These are phyloP conservation scores for Dione juno DNA, from an alignment of 2,888 invertebrate genomes.

Conservation along the genomic window DNA sequence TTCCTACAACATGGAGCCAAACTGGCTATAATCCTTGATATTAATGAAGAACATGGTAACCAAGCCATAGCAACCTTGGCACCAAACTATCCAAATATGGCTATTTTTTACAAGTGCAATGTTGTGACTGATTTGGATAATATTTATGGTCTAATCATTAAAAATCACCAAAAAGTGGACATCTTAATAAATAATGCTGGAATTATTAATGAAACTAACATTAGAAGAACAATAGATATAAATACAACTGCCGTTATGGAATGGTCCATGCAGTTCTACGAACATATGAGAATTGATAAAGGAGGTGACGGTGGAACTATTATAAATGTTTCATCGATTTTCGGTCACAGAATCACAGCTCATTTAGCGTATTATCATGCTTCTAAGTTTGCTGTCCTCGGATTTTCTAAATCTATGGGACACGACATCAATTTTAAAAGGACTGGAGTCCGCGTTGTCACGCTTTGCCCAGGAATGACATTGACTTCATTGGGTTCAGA, in stretches of 20 bases:
- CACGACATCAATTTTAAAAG: slow-evolving; percentile 63
- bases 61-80: slow-evolving; percentile 47
- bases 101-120: slow-evolving; percentile 72
- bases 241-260: slow-evolving; percentile 58
- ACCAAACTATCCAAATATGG: slow-evolving; percentile 66
- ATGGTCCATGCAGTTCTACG: slow-evolving; percentile 74
- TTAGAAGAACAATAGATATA: slow-evolving; percentile 52
- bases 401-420: slow-evolving; percentile 71
- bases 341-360: slow-evolving; percentile 74
- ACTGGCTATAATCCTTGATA: slow-evolving; percentile 44
- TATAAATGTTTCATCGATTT: slow-evolving; percentile 84
- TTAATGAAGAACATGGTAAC: slow-evolving; percentile 44
- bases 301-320: slow-evolving; percentile 83
- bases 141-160: slow-evolving; percentile 56
- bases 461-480: slow-evolving; percentile 73
- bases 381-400: slow-evolving; percentile 80
- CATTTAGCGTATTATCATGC: slow-evolving; percentile 81
- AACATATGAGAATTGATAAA: slow-evolving; percentile 79
- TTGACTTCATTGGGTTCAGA: slow-evolving; percentile 52
- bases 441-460: slow-evolving; percentile 72
- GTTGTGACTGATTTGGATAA: slow-evolving; percentile 70
- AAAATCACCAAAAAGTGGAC: slow-evolving; percentile 58
- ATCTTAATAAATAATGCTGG: slow-evolving; percentile 69
- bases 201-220: slow-evolving; percentile 49
- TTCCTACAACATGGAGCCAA: slow-evolving; percentile 47